phyloP scores from a whole-genome alignment of 2,888 invertebrate genomes.

The Drosophila crucigera region DNA sequence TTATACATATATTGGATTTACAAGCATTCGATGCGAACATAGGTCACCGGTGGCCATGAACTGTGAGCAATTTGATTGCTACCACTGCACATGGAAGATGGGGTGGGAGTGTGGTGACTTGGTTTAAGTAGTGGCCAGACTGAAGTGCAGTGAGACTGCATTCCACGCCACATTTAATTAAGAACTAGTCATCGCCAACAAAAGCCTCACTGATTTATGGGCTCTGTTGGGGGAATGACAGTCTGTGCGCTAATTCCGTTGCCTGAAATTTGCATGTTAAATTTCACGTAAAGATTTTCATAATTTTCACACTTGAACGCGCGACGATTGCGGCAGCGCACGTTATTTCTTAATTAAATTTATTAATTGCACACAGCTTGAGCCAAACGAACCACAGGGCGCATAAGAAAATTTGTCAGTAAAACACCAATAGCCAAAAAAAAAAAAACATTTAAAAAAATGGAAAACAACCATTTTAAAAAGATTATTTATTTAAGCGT shows the following conservation, averaged over 20 bases:
- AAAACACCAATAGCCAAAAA: slow-evolving; percentile 28
- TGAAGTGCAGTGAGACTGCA: slow-evolving; percentile 50
- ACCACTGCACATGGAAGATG: neutral
- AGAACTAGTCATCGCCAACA: slow-evolving; percentile 54
- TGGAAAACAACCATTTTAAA: slow-evolving; percentile 15
- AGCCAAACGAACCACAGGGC: slow-evolving; percentile 55
- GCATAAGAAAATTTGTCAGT: slow-evolving; percentile 36
- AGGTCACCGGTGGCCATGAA: slow-evolving; percentile 42
- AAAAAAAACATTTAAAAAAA: neutral
- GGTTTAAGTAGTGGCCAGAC: slow-evolving; percentile 8
- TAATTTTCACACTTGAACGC: slow-evolving; percentile 78
- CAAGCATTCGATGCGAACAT: slow-evolving; percentile 21
- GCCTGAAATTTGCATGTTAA: slow-evolving; percentile 54
- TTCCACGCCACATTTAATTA: slow-evolving; percentile 65
- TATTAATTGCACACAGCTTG: slow-evolving; percentile 80
- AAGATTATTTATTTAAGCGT: slow-evolving; percentile 65
- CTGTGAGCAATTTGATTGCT: slow-evolving; percentile 27
- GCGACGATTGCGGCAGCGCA: slow-evolving; percentile 54
- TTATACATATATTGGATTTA: slow-evolving; percentile 64
- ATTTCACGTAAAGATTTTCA: slow-evolving; percentile 71
- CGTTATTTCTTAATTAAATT: slow-evolving; percentile 79
- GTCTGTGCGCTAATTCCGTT: slow-evolving; percentile 50
- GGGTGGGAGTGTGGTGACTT: neutral
- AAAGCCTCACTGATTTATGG: slow-evolving; percentile 51
- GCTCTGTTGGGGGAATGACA: slow-evolving; percentile 20